Base-by-base conservation (phyloP, 92 coral and sea anemone species). In the Anthopleura xanthogrammica region DNA sequence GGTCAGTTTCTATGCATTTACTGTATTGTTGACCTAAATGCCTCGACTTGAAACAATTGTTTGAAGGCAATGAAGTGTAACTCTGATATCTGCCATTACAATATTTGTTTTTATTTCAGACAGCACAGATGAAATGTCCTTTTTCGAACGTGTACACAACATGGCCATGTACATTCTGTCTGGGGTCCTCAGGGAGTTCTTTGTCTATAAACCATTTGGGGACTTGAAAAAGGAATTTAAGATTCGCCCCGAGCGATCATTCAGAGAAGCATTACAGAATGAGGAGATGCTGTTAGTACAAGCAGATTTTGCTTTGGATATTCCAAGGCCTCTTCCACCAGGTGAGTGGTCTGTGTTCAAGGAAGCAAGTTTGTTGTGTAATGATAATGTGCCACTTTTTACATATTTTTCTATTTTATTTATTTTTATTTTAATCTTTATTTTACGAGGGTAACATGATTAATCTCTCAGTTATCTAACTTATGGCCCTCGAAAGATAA, bases 241-340 rank as follows among this genome's bases (percentile, higher is more conserved):
- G 56, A 52, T 76, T 76, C 57, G 79, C 9, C 79, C 55, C 29
- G 79, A 76, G 41, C 55, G 79, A 19, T 76, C 79, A 5, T 76
- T 76, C 3, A 20, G 16, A 13, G 79, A 76, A 43, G 36, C 79
- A n/a, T 20, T 43, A 4, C 55, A 43, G 41, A 52, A 76, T 52
- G 79, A 5, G 8, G 79, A 76, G 58, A 12, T 76, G 56, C 40
- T 76, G n/a, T 23, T 76, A 57, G 79, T 76, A 4, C 79, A 76
- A 52, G 79, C 79, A 76, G 79, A 76, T 41, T 76, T 76, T 76
- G 58, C 79, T 40, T 2, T 76, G 1, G 79, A 76, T 16, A 76
- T 76, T 43, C 79, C 79, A 3, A 43, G 79, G 40, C 79, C 79
- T 43, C 79, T 76, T 52, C 79, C 79, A 7, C 79, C 79, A 40